Evolutionary conservation across 2,888 invertebrate genomes (phyloP), one percentile per base, ranked within the genome.

Genomic region (Rhabditoides inermis): DNA sequence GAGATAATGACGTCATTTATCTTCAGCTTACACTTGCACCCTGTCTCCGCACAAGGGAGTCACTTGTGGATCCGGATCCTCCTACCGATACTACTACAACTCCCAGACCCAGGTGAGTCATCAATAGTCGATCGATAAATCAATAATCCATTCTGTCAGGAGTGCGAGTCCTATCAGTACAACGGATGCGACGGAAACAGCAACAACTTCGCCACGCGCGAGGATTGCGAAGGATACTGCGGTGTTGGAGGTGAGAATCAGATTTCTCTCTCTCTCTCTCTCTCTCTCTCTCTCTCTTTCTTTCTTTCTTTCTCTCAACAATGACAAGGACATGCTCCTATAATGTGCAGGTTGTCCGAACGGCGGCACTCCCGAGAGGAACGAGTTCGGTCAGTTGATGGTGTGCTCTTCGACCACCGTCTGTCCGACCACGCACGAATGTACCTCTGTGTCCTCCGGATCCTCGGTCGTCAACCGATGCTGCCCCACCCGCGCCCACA

Each of bases 181-280:
- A 69, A 70, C 46, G 75, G 74, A 20, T 74, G 73, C 46, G 73
- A 73, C 53, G 72, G 72, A 20, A 74, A 74, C 60, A 63, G 68
- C 26, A 75, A 75, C 60, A 75, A 73, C 58, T 75, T 76, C 50
- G 68, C 72, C 26, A 68, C 64, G 12, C 59, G 70, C 6, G 69
- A 72, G 23, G 64, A 65, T 41, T 75, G 75, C 50, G 72, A 74
- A 50, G 60, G 63, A 15, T 63, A 63, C 48, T 61, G 63, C 27
- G 61, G 65, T 20, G 58, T 65, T 32, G 63, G 63, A 35, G 62
- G 53, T 53, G 20, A 18, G 25, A n/a, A n/a, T n/a, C n/a, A n/a
- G n/a, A n/a, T n/a, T n/a, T n/a, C n/a, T n/a, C n/a, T n/a, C n/a
- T n/a, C n/a, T n/a, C n/a, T n/a, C n/a, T n/a, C n/a, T n/a, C n/a